phyloP scores from a whole-genome alignment of 2,888 invertebrate species.

The Baccha elongata region DNA sequence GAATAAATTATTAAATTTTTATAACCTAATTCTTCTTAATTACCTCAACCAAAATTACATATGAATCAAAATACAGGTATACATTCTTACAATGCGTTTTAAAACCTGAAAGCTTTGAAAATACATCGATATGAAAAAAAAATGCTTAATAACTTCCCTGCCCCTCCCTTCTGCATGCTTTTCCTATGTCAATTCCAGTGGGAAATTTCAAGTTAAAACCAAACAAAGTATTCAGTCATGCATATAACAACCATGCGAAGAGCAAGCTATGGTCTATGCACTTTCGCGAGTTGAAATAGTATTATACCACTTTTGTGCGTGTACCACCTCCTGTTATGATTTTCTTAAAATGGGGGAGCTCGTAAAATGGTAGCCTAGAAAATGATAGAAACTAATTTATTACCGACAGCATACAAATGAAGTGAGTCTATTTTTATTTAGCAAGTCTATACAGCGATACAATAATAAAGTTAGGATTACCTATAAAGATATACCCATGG shows the following conservation, averaged over 20 bases:
- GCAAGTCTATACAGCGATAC: background rate
- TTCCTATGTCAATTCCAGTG: constrained; percentile 22
- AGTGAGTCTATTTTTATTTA: constrained; percentile 27
- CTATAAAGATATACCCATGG: constrained; percentile 26
- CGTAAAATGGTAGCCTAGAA: constrained; percentile 51
- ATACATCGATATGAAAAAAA: no score
- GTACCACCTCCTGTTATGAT: constrained; percentile 24
- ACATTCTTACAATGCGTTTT: no score
- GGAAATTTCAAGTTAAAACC: constrained; percentile 11
- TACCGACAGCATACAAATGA: constrained; percentile 48
- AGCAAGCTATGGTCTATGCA: constrained; percentile 22
- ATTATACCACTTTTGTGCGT: constrained; percentile 11
- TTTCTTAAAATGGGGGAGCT: constrained; percentile 34
- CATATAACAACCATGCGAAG: constrained; percentile 17
- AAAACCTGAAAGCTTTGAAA: no score
- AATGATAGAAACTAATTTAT: constrained; percentile 42
- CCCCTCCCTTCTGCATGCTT: background rate
- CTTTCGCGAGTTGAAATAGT: constrained; percentile 10
- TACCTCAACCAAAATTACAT: no score
- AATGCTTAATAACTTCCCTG: background rate
- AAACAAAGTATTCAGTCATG: constrained; percentile 42
- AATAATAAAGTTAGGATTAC: background rate
- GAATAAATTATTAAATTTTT: no score
- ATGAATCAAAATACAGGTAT: no score
- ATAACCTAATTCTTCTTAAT: no score